Evolutionary conservation across 1,140 invertebrate species (phyloP).

Genomic region (Aphelinus atriplicis): DNA sequence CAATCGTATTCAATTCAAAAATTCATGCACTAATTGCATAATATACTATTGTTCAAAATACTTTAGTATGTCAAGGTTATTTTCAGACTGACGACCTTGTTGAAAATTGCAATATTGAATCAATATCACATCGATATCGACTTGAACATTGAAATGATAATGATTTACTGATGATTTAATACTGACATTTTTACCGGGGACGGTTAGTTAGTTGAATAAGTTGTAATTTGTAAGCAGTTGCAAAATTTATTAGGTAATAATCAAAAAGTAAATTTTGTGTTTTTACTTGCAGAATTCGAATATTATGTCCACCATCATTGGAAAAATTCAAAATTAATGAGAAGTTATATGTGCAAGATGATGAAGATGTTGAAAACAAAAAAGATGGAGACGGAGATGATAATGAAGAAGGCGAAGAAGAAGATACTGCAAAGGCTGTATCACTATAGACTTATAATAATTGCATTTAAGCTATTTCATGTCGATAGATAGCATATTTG

Average conservation of each 20-base stretch:
- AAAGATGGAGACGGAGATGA: conserved; percentile 31
- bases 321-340: conserved; percentile 76
- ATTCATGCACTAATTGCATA: too few relatives aligned
- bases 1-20: too few relatives aligned
- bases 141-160: too few relatives aligned
- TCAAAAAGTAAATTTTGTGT: conserved; percentile 16
- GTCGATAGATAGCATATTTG: neutral
- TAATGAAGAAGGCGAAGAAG: conserved; percentile 23
- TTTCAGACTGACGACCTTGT: too few relatives aligned
- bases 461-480: neutral
- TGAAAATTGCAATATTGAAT: too few relatives aligned
- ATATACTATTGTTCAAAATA: too few relatives aligned
- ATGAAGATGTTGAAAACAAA: neutral
- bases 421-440: conserved; percentile 28
- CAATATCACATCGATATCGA: too few relatives aligned
- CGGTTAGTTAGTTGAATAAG: too few relatives aligned
- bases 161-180: too few relatives aligned
- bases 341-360: conserved; percentile 65
- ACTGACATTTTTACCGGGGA: too few relatives aligned
- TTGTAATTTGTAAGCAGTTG: conserved; percentile 4
- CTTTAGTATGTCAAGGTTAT: too few relatives aligned
- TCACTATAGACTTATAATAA: neutral
- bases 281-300: conserved; percentile 47
- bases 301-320: conserved; percentile 67
- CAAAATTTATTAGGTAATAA: conserved; percentile 27